phyloP scores from a whole-genome alignment of 2,113 vertebrate genomes.

The Sterrhoptilus dennistouni region DNA sequence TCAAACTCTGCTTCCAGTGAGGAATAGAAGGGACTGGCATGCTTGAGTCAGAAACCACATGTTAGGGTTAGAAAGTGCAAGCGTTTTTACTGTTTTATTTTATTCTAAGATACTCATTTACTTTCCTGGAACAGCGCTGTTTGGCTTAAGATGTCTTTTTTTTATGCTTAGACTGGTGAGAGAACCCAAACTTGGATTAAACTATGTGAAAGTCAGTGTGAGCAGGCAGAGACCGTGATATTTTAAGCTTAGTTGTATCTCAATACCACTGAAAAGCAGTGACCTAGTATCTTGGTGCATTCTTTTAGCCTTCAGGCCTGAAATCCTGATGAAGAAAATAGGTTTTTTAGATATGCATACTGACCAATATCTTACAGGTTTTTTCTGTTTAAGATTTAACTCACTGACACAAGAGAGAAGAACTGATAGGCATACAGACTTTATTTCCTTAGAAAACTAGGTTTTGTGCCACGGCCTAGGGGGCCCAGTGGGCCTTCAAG shows the following conservation, averaged over 20 bases:
- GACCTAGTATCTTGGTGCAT: not conserved
- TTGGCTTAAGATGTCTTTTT: not conserved
- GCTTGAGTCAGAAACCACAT: not conserved
- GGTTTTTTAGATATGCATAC: not conserved
- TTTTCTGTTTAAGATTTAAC: constrained; percentile 13
- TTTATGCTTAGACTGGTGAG: not conserved
- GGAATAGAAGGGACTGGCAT: not conserved
- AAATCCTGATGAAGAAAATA: not conserved
- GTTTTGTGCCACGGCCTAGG: not conserved
- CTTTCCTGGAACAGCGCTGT: not conserved
- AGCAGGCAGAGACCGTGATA: not conserved
- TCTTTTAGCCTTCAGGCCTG: not conserved
- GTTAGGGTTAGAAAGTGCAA: not conserved
- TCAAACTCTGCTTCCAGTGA: not conserved
- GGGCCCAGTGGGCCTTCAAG: too few species aligned
- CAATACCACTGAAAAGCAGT: not conserved
- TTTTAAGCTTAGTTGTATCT: not conserved
- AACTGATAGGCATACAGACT: not conserved
- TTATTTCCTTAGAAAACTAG: not conserved
- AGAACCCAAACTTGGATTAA: not conserved
- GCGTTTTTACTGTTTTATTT: not conserved
- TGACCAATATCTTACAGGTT: not conserved
- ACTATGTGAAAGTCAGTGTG: not conserved
- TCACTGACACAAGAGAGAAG: not conserved
- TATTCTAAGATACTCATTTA: not conserved